phyloP scores from a whole-genome alignment of 2,113 vertebrate genomes.

The Crotalus viridis region DNA sequence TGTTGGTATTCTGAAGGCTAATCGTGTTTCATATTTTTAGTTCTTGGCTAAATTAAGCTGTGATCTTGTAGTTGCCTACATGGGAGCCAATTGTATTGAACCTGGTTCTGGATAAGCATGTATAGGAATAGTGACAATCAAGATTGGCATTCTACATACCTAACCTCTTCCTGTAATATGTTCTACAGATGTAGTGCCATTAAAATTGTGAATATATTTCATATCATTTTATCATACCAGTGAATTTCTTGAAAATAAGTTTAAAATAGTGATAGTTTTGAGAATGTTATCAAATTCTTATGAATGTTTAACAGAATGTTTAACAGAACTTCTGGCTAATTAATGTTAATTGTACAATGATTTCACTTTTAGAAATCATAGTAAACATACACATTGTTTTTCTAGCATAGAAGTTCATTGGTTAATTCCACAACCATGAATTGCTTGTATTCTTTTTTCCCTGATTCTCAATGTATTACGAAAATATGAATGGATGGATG shows the following conservation, averaged over 20 bases:
- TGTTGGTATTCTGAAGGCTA: background rate
- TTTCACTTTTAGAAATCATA: constrained; percentile 26
- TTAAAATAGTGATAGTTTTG: background rate
- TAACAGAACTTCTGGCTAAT: constrained; percentile 16
- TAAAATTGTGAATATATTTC: background rate
- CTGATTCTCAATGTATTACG: constrained; percentile 35
- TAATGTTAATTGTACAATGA: background rate
- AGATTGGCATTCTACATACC: background rate
- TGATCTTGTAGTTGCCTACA: background rate
- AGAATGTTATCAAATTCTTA: background rate
- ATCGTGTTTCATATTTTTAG: background rate
- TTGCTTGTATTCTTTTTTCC: constrained; percentile 36
- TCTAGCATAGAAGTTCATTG: constrained; percentile 10
- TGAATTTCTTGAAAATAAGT: background rate
- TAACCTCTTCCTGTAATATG: background rate
- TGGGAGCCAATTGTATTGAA: background rate
- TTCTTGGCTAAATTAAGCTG: background rate
- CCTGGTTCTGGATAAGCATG: background rate
- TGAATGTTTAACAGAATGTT: constrained; percentile 14
- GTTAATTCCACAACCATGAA: constrained; percentile 26
- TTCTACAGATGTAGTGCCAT: background rate
- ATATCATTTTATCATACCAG: background rate
- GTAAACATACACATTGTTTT: constrained; percentile 23
- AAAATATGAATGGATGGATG: constrained; percentile 11
- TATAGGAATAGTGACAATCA: background rate